These are phyloP conservation scores for Automeris io DNA, from an alignment of 2,888 invertebrate species.

Conservation along the genomic window DNA sequence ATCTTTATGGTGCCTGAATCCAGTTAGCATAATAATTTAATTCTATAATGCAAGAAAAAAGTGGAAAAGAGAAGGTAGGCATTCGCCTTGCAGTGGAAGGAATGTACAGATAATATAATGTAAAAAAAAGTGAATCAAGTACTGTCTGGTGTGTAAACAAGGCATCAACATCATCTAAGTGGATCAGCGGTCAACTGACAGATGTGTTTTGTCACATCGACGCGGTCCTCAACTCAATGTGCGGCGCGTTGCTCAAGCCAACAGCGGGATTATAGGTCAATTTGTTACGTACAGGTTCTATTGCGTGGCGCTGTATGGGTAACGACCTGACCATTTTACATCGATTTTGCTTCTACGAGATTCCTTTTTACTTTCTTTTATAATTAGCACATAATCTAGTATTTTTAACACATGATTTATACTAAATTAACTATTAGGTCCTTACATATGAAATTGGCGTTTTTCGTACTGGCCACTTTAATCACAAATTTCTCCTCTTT, in stretches of 20 bases:
- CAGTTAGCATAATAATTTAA: too few species aligned
- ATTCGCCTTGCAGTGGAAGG: too few species aligned
- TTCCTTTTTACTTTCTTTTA: background rate
- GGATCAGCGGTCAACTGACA: constrained; percentile 52
- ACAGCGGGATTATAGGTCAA: constrained; percentile 31
- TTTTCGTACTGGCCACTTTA: too few species aligned
- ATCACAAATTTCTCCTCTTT: too few species aligned
- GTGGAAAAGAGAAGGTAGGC: too few species aligned
- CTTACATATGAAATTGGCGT: too few species aligned
- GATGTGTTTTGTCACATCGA: constrained; percentile 55
- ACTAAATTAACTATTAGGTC: too few species aligned
- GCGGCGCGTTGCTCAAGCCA: constrained; percentile 33
- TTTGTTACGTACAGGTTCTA: constrained; percentile 21
- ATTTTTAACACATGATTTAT: background rate
- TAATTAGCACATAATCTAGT: background rate
- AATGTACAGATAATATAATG: too few species aligned
- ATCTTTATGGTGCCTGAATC: too few species aligned
- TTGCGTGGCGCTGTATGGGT: constrained; percentile 4
- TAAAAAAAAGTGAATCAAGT: constrained; percentile 10
- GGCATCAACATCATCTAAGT: constrained; percentile 32
- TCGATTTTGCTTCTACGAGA: too few species aligned
- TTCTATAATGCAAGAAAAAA: too few species aligned
- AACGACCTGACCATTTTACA: background rate
- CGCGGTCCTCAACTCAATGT: constrained; percentile 24
- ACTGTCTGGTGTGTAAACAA: constrained; percentile 20